phyloP scores from a whole-genome alignment of 2,113 vertebrate genomes.

The Labrus mixtus region DNA sequence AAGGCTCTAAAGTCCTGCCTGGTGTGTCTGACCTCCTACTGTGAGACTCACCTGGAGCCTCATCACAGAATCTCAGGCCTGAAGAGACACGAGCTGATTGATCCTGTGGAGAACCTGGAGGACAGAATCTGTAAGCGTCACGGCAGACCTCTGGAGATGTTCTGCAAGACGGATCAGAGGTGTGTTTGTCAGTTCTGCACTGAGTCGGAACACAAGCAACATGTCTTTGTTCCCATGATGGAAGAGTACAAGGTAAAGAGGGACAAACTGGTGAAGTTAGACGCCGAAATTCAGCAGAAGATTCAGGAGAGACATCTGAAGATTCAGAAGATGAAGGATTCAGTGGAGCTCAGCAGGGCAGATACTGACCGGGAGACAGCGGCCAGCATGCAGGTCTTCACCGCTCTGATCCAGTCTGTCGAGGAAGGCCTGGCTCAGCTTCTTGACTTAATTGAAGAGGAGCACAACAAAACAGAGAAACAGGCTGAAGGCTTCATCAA shows the following conservation, averaged over 20 bases:
- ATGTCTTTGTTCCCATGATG: neutral
- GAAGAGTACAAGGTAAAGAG: neutral
- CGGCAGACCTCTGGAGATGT: neutral
- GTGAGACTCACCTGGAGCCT: slow-evolving; percentile 6
- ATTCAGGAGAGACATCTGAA: neutral
- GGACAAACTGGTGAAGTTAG: neutral
- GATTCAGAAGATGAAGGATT: neutral
- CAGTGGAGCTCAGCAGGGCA: neutral
- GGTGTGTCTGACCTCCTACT: neutral
- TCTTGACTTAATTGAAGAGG: neutral
- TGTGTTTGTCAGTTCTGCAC: slow-evolving; percentile 13
- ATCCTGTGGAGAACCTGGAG: slow-evolving; percentile 21
- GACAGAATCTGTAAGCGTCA: slow-evolving; percentile 15
- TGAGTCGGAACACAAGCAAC: neutral
- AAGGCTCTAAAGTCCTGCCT: slow-evolving; percentile 1
- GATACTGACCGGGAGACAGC: slow-evolving; percentile 6
- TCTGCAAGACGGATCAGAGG: slow-evolving; percentile 14
- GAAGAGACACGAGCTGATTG: slow-evolving; percentile 17
- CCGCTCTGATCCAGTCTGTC: slow-evolving; percentile 10
- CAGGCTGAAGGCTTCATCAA: slow-evolving; percentile 4
- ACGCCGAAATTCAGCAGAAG: neutral
- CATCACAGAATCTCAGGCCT: neutral
- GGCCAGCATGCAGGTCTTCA: slow-evolving; percentile 6
- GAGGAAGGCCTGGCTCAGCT: slow-evolving; percentile 7
- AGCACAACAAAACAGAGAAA: slow-evolving; percentile 11